Base-by-base conservation (phyloP, 2,797 vertebrate genomes). In the Coccyzus lansbergi region DNA sequence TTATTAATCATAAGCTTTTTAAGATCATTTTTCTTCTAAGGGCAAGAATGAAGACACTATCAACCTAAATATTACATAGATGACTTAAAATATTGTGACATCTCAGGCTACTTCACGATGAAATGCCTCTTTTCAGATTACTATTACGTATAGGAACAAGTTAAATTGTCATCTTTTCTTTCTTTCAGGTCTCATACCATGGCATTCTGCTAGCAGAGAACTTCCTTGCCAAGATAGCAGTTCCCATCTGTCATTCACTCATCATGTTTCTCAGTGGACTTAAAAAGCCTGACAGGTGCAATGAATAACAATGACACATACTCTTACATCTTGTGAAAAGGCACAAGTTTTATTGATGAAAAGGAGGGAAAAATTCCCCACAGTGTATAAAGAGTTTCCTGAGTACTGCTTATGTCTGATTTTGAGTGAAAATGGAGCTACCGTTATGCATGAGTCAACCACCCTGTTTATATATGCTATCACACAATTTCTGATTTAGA, bases 301-400 rank as follows among this genome's bases (percentile, higher is more conserved):
- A 78, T 94, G 95, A 94, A 94, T 95, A 94, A 91, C 94, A 95
- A 91, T 90, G 84, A 94, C 85, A 92, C 68, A 75, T 77, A 46
- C 68, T 77, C 53, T 70, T 60, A 15, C 21, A 52, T 69, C 83
- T 91, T 77, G 69, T 19, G 28, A 51, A 91, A 21, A 89, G 29
- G 46, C 71, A 88, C 75, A 74, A 49, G 56, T 93, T 85, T 89
- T 93, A 62, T 51, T 82, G 91, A 79, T 89, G 60, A 85, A 78
- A 90, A 56, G 31, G 26, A 4, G 33, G 10, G 2, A 15, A 36
- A 51, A 65, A 38, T 59, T 8, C 8, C 55, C 36, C 64, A 36
- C 24, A 38, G 26, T 19, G 49, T 86, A 93, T 93, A n/a, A 87
- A 53, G 53, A 79, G 79, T 89, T 84, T 83, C 78, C 78, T 44